These are phyloP conservation scores for Willisornis vidua DNA, from an alignment of 2,113 vertebrate species.

Conservation along the genomic window DNA sequence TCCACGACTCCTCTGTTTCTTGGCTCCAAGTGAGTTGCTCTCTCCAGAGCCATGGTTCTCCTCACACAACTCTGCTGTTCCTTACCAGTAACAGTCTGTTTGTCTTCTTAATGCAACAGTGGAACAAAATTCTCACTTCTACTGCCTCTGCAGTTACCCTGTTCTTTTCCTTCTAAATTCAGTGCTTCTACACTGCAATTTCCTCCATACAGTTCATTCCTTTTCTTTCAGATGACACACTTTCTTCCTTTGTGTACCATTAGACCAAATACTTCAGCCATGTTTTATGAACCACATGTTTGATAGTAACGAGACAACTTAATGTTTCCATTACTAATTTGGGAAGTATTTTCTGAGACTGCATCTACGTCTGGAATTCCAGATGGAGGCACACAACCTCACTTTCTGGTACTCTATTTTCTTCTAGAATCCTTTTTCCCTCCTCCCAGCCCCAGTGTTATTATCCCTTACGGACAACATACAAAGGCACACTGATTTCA, in stretches of 20 bases:
- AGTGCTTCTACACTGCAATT: not conserved
- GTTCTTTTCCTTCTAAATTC: not conserved
- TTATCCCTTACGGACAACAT: not conserved
- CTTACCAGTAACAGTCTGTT: not conserved
- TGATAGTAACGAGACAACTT: not conserved
- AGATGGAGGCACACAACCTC: not conserved
- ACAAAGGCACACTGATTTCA: not conserved
- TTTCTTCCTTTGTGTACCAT: not conserved
- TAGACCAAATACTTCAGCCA: not conserved
- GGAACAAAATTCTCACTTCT: not conserved
- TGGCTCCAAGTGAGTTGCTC: not conserved
- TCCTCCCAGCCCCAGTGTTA: not conserved
- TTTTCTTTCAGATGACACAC: not conserved
- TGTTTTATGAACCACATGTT: not conserved
- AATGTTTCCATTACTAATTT: constrained; percentile 46
- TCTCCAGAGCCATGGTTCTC: not conserved
- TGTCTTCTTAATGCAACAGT: not conserved
- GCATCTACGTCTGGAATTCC: not conserved
- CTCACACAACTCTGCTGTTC: not conserved
- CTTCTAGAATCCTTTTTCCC: not conserved
- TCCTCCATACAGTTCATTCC: not conserved
- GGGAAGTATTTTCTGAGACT: constrained; percentile 16
- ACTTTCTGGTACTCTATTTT: not conserved
- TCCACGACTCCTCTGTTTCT: not conserved
- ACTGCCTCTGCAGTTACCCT: not conserved